Percentiles rank a stretch among this genome's conserved stretches.
phyloP scores from a whole-genome alignment of 1,140 invertebrate genomes.

The Papilio xuthus region DNA sequence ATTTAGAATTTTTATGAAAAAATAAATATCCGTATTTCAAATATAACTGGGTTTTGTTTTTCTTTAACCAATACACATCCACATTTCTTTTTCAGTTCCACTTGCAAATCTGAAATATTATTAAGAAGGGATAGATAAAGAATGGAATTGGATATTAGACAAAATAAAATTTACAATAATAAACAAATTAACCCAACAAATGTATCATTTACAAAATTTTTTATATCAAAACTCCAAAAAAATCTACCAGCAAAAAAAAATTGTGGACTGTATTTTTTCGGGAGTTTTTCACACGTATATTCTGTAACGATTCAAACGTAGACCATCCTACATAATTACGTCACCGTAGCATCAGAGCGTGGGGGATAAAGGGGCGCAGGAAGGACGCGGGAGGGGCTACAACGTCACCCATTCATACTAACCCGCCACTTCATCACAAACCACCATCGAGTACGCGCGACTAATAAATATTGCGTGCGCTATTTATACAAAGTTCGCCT shows the following conservation, averaged over 20 bases:
- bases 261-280: neutral
- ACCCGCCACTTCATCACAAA: constrained; percentile 59
- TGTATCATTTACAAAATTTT: too few relatives aligned
- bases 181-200: too few relatives aligned
- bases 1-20: constrained; percentile 82
- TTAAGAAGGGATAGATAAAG: too few relatives aligned
- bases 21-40: constrained; percentile 82
- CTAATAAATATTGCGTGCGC: constrained; percentile 37
- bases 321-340: constrained; percentile 57
- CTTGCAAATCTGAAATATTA: too few relatives aligned
- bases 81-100: neutral
- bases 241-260: too few relatives aligned
- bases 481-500: constrained; percentile 49
- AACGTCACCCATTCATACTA: constrained; percentile 78
- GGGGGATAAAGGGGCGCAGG: constrained; percentile 42
- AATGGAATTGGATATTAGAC: too few relatives aligned
- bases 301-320: constrained; percentile 58
- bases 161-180: too few relatives aligned
- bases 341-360: constrained; percentile 56
- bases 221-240: too few relatives aligned
- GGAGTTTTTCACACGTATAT: constrained; percentile 30
- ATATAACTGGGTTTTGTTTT: constrained; percentile 74
- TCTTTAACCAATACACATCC: constrained; percentile 50
- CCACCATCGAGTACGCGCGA: constrained; percentile 66
- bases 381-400: constrained; percentile 60